Conservation (phyloP, 2,113 vertebrate genomes). For the Anas platyrhynchos region DNA sequence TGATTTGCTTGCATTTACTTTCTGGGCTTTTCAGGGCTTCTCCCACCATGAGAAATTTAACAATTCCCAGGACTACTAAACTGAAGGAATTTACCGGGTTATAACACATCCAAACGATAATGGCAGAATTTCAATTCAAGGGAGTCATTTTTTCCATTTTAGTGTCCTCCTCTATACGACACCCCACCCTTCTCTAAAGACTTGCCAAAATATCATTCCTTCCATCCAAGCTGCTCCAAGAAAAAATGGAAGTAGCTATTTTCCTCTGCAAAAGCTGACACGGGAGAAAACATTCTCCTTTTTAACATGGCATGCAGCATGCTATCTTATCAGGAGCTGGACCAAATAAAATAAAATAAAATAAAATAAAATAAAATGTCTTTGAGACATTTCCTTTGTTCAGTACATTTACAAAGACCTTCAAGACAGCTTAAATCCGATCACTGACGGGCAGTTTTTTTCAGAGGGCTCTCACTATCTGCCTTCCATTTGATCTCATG, state of each 20-base stretch:
- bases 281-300: not conserved
- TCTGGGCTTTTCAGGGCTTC: not conserved
- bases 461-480: not conserved
- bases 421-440: not conserved
- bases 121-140: not conserved
- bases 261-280: constrained; percentile 41
- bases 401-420: not conserved
- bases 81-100: not conserved
- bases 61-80: not conserved
- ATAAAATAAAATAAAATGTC: not conserved
- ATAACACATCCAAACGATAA: constrained; percentile 38
- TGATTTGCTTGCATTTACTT: not conserved
- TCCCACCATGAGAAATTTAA: not conserved
- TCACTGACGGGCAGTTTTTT: not conserved
- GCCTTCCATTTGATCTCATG: not conserved
- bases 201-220: constrained; percentile 47
- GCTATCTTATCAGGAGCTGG: constrained; percentile 26
- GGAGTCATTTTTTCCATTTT: constrained; percentile 45
- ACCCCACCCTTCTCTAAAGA: constrained; percentile 13
- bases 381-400: not conserved
- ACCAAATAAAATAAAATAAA: not conserved
- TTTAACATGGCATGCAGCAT: not conserved
- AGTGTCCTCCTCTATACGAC: not conserved
- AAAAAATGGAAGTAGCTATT: not conserved
- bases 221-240: not conserved